Base-by-base conservation (phyloP, 2,888 invertebrate genomes). In the Neria commutata region DNA sequence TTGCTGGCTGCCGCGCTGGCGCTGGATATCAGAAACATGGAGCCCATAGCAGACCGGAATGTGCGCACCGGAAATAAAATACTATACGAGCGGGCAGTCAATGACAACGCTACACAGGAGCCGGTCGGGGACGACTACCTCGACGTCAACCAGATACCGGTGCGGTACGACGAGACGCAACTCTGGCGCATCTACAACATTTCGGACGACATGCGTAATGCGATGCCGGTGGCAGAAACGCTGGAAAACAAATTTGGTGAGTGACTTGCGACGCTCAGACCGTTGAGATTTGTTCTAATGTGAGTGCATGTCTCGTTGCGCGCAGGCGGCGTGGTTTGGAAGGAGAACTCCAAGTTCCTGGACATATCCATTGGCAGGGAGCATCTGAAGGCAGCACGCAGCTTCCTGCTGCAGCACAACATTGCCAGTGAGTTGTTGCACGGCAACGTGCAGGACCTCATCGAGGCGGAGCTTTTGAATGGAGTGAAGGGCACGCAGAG, bases 391-490 rank as follows among this genome's bases (percentile, higher is more conserved):
- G 86, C 86, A 63, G 88, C 92, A 0, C 84, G 87, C 46, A 82
- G 84, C 53, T 83, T 85, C 47, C 84, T 94, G n/a, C 78, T 83
- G 29, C 84, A 85, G 21, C 85, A 87, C 64, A 85, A 86, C 23
- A 85, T 93, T 58, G 74, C 83, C 2, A 89, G 85, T 70, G 83
- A 88, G 33, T 81, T 93, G 1, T 77, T 91, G 16, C 89, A 91
- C 65, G 84, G 87, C 3, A 89, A 94, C 79, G 79, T 94, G n/a
- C 92, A 93, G 75, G 81, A 83, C 63, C 86, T 90, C 49, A 91
- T 94, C 56, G 87, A 92, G 62, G 85, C 86, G 17, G 86, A 87
- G 62, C 85, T 86, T 62, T 85, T 86, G 33, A 88, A 89, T 67
- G 77, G 85, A 5, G 84, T 68, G 0, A 53, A 63, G 53, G 56